These are phyloP conservation scores for Papilio protenor DNA, from an alignment of 2,888 invertebrate genomes.

Conservation along the genomic window DNA sequence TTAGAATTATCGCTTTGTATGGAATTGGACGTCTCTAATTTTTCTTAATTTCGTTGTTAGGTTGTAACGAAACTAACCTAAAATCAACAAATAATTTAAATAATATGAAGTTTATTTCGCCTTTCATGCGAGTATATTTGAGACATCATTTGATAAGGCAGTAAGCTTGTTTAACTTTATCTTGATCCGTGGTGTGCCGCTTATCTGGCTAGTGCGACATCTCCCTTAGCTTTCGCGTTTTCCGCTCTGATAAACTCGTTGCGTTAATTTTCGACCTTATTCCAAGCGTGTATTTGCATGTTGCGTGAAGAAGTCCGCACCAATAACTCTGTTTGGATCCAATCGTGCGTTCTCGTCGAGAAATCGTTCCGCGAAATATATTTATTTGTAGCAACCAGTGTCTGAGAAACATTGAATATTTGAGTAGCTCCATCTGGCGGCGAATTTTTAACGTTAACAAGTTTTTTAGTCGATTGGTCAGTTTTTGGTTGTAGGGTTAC, in stretches of 20 bases:
- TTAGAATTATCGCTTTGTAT: too few species aligned
- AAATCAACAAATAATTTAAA: too few species aligned
- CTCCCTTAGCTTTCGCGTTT: constrained; percentile 49
- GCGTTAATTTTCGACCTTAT: constrained; percentile 58
- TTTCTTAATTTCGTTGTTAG: too few species aligned
- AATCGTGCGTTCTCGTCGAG: constrained; percentile 65
- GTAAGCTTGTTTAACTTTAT: constrained; percentile 1
- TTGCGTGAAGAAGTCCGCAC: constrained; percentile 56
- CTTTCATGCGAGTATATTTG: not conserved
- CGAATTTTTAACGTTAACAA: constrained; percentile 41
- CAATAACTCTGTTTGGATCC: constrained; percentile 57
- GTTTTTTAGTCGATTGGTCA: constrained; percentile 25
- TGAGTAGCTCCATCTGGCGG: constrained; percentile 54
- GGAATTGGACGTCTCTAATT: too few species aligned
- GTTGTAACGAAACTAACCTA: too few species aligned
- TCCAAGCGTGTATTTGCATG: constrained; percentile 52
- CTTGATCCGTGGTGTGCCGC: constrained; percentile 45
- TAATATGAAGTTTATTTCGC: not conserved
- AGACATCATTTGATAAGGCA: not conserved
- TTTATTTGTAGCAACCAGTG: constrained; percentile 63
- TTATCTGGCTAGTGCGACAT: constrained; percentile 50
- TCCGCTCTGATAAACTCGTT: constrained; percentile 44
- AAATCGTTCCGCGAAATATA: constrained; percentile 71
- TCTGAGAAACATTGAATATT: constrained; percentile 71
- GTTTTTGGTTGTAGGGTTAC: constrained; percentile 32